Conservation (phyloP, 2,797 vertebrate genomes). For the Microchirus variegatus region DNA sequence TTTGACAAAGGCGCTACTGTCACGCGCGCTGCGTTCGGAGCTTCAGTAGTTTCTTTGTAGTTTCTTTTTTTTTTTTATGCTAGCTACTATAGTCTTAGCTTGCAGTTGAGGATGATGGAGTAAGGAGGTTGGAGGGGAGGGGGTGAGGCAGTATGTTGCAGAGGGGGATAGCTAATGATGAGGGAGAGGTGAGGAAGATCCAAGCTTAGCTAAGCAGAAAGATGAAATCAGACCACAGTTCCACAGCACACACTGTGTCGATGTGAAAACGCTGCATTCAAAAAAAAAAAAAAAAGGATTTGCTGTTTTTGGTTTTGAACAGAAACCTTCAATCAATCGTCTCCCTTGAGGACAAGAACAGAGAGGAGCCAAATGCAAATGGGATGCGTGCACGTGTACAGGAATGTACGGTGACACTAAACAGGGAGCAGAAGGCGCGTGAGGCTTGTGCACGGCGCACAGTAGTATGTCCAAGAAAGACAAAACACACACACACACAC, state of each 20-base stretch:
- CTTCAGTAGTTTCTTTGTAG: slow-evolving; percentile 64
- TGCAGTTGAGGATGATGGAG: slow-evolving; percentile 77
- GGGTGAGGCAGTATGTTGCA: slow-evolving; percentile 44
- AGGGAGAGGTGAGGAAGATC: slow-evolving; percentile 72
- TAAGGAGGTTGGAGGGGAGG: slow-evolving; percentile 32
- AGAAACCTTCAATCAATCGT: slow-evolving; percentile 67
- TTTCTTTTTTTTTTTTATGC: slow-evolving; percentile 43
- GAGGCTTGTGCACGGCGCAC: slow-evolving; percentile 34
- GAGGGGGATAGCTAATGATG: slow-evolving; percentile 71
- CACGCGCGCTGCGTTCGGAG: slow-evolving; percentile 49
- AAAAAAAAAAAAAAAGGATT: slow-evolving; percentile 34
- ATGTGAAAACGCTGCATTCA: slow-evolving; percentile 53
- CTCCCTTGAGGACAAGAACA: slow-evolving; percentile 54
- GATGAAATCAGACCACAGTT: slow-evolving; percentile 66
- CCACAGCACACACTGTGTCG: slow-evolving; percentile 48
- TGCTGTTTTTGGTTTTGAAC: slow-evolving; percentile 58
- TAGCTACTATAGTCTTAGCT: slow-evolving; percentile 36
- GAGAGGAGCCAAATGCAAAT: slow-evolving; percentile 60
- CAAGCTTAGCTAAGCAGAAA: slow-evolving; percentile 79
- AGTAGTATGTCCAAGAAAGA: slow-evolving; percentile 59
- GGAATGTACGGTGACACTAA: slow-evolving; percentile 39
- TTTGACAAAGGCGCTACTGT: slow-evolving; percentile 69
- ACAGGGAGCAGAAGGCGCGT: slow-evolving; percentile 22
- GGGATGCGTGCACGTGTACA: slow-evolving; percentile 30
- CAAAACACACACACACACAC: not conserved